Evolutionary conservation across 2,797 vertebrate species (phyloP).

Genomic region (Nyctibius grandis): DNA sequence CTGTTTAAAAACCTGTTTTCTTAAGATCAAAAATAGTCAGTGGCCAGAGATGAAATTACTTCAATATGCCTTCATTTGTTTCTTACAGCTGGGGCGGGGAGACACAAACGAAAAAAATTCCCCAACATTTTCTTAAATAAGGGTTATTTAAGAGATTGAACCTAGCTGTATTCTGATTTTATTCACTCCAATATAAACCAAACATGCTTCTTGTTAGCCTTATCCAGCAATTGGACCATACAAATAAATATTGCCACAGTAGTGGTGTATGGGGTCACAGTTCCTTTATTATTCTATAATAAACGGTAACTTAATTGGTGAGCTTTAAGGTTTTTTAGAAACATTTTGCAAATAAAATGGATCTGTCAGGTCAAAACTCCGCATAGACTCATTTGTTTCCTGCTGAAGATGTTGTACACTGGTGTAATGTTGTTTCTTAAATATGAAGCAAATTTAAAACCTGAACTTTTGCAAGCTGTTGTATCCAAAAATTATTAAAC

Average conservation of each 20-base stretch:
- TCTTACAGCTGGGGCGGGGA: not conserved
- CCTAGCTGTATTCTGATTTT: not conserved
- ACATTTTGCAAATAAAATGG: not conserved
- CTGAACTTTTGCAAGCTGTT: conserved; percentile 71
- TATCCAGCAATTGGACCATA: not conserved
- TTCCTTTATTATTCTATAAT: not conserved
- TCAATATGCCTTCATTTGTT: not conserved
- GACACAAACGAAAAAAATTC: not conserved
- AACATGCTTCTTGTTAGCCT: not conserved
- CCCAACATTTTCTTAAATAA: not conserved
- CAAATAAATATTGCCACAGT: not conserved
- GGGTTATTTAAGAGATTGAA: not conserved
- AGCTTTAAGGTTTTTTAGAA: not conserved
- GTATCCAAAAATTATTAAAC: conserved; percentile 72
- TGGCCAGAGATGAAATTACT: conserved; percentile 14
- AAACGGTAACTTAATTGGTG: not conserved
- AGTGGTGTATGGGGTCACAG: not conserved
- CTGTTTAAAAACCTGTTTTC: conserved; percentile 13
- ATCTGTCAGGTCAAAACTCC: not conserved
- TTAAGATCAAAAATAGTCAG: not conserved
- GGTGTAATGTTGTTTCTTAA: conserved; percentile 53
- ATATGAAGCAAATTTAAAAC: conserved; percentile 67
- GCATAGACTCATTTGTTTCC: not conserved
- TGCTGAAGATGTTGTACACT: not conserved
- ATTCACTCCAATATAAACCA: not conserved